Conservation (phyloP, 1,140 invertebrate genomes). For the Temnothorax longispinosus region DNA sequence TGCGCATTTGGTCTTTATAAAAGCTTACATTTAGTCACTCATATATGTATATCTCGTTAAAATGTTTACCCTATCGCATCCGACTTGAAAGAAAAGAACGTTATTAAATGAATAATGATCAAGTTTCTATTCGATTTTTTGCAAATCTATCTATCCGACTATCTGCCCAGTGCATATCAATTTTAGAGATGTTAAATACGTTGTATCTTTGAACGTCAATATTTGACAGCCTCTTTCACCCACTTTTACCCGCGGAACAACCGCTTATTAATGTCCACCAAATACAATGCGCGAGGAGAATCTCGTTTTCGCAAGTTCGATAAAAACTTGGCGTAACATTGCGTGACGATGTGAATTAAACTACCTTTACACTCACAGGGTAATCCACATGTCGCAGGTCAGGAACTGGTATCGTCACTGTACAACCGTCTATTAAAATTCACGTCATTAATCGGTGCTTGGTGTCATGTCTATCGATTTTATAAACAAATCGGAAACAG, state of each 20-base stretch:
- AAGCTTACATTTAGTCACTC: conserved; percentile 1
- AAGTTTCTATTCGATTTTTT: not conserved
- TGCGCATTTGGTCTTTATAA: not conserved
- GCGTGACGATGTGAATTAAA: conserved; percentile 76
- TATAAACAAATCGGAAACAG: conserved; percentile 1
- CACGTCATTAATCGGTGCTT: conserved; percentile 43
- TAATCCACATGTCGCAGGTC: conserved; percentile 77
- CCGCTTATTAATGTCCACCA: conserved; percentile 58
- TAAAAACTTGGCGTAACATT: conserved; percentile 53
- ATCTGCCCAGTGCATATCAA: not conserved
- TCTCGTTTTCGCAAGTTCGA: not conserved
- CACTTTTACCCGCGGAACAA: conserved; percentile 41
- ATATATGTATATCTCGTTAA: conserved; percentile 1
- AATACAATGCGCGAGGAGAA: not conserved
- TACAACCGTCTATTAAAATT: conserved; percentile 65
- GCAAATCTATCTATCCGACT: not conserved
- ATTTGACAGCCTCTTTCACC: conserved; percentile 56
- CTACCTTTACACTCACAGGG: conserved; percentile 74
- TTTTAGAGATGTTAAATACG: conserved; percentile 17
- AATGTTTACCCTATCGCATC: not conserved
- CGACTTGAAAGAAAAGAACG: not conserved
- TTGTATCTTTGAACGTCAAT: conserved; percentile 28
- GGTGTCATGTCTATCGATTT: conserved; percentile 1
- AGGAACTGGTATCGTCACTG: conserved; percentile 68
- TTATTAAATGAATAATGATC: not conserved